These are phyloP conservation scores for Paramuricea clavata DNA, from an alignment of 92 coral and sea anemone species.

Conservation along the genomic window DNA sequence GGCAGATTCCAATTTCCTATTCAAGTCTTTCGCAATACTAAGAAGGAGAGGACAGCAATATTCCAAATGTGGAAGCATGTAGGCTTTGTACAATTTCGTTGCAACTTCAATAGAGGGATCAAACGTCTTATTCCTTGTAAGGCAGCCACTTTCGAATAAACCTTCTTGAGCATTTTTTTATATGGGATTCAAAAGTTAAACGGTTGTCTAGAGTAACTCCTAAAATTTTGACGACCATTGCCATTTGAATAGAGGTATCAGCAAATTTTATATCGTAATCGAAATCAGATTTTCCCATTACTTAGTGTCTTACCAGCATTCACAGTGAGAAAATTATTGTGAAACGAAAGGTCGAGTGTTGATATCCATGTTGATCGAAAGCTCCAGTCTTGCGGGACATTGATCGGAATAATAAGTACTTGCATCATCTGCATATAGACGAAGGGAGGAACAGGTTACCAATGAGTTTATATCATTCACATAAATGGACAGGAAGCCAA, in stretches of 20 bases:
- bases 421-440: slow-evolving; percentile 59
- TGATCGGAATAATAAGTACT: slow-evolving; percentile 5
- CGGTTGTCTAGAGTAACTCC: slow-evolving; percentile 54
- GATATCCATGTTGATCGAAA: not conserved
- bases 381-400: slow-evolving; percentile 39
- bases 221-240: slow-evolving; percentile 60
- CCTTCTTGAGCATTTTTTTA: not conserved
- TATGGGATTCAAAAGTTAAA: slow-evolving; percentile 45
- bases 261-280: not conserved
- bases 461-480: slow-evolving; percentile 37
- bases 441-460: slow-evolving; percentile 28
- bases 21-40: slow-evolving; percentile 14
- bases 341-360: not conserved
- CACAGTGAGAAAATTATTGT: not conserved
- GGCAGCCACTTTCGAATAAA: not conserved
- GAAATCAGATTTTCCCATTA: slow-evolving; percentile 47
- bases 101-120: not conserved
- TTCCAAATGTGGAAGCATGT: slow-evolving; percentile 10
- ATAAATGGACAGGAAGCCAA: slow-evolving; percentile 25
- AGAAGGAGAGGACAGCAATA: slow-evolving; percentile 31
- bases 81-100: not conserved
- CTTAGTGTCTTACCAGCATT: slow-evolving; percentile 62
- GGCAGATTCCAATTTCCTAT: slow-evolving; percentile 31
- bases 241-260: slow-evolving; percentile 7
- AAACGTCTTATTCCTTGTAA: not conserved